Conservation (phyloP, 2,888 invertebrate species). For the Xylota sylvarum region DNA sequence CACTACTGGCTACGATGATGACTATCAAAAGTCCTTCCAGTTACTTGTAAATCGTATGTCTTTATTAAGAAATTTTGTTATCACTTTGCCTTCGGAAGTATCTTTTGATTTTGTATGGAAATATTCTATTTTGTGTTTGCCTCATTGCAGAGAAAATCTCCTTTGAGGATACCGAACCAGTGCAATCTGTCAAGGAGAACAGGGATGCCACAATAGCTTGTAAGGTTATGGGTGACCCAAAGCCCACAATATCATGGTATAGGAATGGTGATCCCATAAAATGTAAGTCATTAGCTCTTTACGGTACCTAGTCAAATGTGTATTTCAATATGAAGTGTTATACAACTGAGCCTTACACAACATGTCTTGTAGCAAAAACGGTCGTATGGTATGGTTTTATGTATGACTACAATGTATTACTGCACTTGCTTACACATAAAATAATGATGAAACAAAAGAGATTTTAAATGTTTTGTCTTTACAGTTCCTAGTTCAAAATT, state of each 20-base stretch:
- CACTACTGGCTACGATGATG: conserved; percentile 80
- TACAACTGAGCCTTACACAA: neutral
- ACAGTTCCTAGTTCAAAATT: conserved; percentile 84
- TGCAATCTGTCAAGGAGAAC: conserved; percentile 86
- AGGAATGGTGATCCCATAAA: conserved; percentile 84
- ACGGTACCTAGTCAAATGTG: neutral
- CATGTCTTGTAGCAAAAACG: neutral
- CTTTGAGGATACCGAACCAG: conserved; percentile 86
- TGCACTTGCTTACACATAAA: neutral
- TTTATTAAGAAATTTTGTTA: conserved; percentile 29
- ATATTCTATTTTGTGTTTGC: conserved; percentile 18
- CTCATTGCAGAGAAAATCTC: conserved; percentile 85
- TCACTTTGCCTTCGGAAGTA: neutral
- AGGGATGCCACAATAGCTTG: conserved; percentile 85
- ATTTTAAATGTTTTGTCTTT: conserved; percentile 63
- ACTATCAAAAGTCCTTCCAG: conserved; percentile 83
- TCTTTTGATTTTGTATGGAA: neutral
- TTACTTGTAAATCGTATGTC: conserved; percentile 85
- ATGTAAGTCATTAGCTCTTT: conserved; percentile 79
- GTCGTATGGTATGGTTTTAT: neutral
- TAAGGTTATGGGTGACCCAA: conserved; percentile 85
- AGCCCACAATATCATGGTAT: conserved; percentile 85
- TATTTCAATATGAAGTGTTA: neutral
- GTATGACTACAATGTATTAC: neutral
- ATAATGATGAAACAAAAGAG: too few species aligned